phyloP scores from a whole-genome alignment of 2,113 vertebrate species.

The Pandion haliaetus region DNA sequence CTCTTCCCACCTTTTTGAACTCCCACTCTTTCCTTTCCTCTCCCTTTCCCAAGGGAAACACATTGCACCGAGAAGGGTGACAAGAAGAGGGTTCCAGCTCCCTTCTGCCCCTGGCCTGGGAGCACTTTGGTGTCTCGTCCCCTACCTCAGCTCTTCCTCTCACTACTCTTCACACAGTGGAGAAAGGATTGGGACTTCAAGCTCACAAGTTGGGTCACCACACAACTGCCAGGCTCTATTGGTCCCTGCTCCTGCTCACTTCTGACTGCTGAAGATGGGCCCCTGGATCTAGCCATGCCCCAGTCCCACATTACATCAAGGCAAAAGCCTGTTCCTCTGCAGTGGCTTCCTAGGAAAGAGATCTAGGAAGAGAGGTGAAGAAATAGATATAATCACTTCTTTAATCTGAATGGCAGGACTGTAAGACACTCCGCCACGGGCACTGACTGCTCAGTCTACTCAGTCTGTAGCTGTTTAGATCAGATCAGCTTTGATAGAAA shows the following conservation, averaged over 20 bases:
- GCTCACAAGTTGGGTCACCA: background rate
- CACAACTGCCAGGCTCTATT: background rate
- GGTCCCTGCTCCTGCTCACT: background rate
- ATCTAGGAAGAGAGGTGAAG: background rate
- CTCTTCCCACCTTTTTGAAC: background rate
- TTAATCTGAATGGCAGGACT: background rate
- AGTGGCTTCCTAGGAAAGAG: background rate
- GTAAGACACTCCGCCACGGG: background rate
- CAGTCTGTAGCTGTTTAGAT: background rate
- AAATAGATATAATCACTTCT: background rate
- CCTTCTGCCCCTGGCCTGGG: background rate
- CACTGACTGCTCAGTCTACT: background rate
- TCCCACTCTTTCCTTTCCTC: background rate
- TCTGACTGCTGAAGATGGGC: background rate
- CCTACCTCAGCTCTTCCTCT: background rate
- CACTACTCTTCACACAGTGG: background rate
- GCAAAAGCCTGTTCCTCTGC: background rate
- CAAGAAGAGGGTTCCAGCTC: background rate
- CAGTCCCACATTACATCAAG: background rate
- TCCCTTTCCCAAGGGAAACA: background rate
- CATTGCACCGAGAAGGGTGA: background rate
- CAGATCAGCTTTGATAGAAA: background rate
- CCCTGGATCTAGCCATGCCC: background rate
- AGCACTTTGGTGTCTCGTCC: background rate
- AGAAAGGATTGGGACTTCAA: background rate